phyloP scores from a whole-genome alignment of 2,797 vertebrate genomes.

The Stomatorhinus walkeri region DNA sequence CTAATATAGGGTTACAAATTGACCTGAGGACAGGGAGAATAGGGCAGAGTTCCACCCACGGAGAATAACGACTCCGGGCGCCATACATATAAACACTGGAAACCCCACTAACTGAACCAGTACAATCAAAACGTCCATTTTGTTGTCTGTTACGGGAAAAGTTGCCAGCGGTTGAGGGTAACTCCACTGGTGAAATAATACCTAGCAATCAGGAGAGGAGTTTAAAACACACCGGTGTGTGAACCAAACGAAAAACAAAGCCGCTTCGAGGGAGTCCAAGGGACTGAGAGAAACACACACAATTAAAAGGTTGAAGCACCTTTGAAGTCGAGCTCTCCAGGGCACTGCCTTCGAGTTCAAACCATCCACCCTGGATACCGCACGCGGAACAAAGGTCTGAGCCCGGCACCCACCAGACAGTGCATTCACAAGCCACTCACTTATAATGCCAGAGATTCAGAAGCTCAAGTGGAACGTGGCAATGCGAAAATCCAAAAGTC shows the following conservation, averaged over 20 bases:
- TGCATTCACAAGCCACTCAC: background rate
- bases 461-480: background rate
- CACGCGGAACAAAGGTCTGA: background rate
- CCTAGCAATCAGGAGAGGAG: background rate
- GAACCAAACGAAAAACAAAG: background rate
- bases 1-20: background rate
- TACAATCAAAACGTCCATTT: background rate
- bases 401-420: background rate
- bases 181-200: background rate
- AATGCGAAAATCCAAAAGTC: background rate
- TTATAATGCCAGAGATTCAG: background rate
- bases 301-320: background rate
- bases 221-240: background rate
- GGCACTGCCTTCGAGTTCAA: background rate
- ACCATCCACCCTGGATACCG: background rate
- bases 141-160: background rate
- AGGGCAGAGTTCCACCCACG: background rate
- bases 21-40: background rate
- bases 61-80: background rate
- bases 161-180: background rate
- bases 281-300: background rate
- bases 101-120: background rate
- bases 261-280: background rate
- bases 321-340: background rate
- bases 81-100: background rate